Percentiles rank a stretch among this genome's conserved stretches.
Evolutionary conservation across 2,888 invertebrate genomes (phyloP).

Genomic region (Trichogramma evanescens): DNA sequence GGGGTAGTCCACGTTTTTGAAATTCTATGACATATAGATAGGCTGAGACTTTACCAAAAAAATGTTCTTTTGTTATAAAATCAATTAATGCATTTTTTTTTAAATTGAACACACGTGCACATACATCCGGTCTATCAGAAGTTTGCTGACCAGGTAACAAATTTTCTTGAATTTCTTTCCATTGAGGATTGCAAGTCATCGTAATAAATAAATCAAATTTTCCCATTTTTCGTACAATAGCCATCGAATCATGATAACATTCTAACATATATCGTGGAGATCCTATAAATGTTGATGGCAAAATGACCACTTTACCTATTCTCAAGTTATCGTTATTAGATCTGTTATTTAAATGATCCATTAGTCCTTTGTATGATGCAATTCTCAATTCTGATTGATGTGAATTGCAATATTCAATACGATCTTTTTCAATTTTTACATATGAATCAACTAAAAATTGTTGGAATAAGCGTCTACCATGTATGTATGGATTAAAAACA

Average conservation of each 20-base stretch:
- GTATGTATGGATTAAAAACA: slow-evolving; percentile 2
- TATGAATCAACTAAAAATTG: slow-evolving; percentile 15
- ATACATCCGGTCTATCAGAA: slow-evolving; percentile 16
- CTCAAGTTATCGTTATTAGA: slow-evolving; percentile 3
- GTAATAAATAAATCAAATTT: slow-evolving; percentile 22
- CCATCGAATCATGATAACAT: slow-evolving; percentile 25
- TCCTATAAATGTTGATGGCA: slow-evolving; percentile 19
- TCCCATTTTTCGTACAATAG: slow-evolving; percentile 17
- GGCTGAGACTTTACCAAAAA: slow-evolving; percentile 22
- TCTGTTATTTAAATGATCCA: slow-evolving; percentile 14
- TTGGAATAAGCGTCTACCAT: slow-evolving; percentile 12
- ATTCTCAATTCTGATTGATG: slow-evolving; percentile 17
- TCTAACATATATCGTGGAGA: slow-evolving; percentile 21
- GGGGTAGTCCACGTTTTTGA: slow-evolving; percentile 25
- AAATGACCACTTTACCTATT: slow-evolving; percentile 16
- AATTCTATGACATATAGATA: slow-evolving; percentile 23
- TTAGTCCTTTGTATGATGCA: slow-evolving; percentile 18
- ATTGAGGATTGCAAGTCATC: slow-evolving; percentile 21
- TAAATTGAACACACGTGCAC: slow-evolving; percentile 14
- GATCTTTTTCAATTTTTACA: slow-evolving; percentile 18
- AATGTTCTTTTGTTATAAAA: slow-evolving; percentile 15
- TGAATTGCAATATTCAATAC: slow-evolving; percentile 14
- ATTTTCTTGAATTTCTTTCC: slow-evolving; percentile 16
- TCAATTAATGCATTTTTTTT: slow-evolving; percentile 18
- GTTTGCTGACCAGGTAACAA: slow-evolving; percentile 12